phyloP scores from a whole-genome alignment of 2,888 invertebrate genomes.

The Acleris holmiana region DNA sequence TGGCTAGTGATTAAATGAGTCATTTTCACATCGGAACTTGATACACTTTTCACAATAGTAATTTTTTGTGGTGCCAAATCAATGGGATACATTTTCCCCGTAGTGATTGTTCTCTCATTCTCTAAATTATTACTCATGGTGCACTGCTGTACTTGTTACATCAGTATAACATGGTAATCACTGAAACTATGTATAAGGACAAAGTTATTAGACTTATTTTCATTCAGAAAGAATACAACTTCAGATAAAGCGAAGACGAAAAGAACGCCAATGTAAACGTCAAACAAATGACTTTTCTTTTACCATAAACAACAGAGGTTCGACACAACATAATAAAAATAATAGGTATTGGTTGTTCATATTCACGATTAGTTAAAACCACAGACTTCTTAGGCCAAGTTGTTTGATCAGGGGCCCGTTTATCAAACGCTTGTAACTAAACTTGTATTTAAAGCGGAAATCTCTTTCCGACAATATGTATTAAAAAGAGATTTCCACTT shows the following conservation, averaged over 20 bases:
- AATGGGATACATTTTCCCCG: conserved; percentile 83
- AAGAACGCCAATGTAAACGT: conserved; percentile 37
- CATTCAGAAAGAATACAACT: conserved; percentile 30
- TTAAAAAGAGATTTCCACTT: too few species aligned
- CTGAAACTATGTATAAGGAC: neutral
- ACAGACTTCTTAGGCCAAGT: too few species aligned
- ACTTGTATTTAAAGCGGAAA: too few species aligned
- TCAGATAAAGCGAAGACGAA: conserved; percentile 33
- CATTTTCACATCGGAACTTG: conserved; percentile 78
- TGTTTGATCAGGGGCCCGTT: too few species aligned
- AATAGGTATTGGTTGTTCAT: too few species aligned
- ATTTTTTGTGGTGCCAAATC: conserved; percentile 82
- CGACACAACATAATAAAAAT: too few species aligned
- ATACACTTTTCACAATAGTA: conserved; percentile 77
- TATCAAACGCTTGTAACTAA: too few species aligned
- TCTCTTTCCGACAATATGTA: too few species aligned
- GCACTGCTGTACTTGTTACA: conserved; percentile 17
- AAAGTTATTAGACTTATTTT: conserved; percentile 22
- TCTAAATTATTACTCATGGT: conserved; percentile 79
- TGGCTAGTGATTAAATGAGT: conserved; percentile 74
- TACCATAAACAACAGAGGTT: conserved; percentile 10
- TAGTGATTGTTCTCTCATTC: conserved; percentile 83
- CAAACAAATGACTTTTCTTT: conserved; percentile 32
- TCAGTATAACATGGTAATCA: conserved; percentile 26
- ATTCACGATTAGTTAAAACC: too few species aligned